Conservation (phyloP, 2,888 invertebrate genomes). For the Tenthredo distinguenda region DNA sequence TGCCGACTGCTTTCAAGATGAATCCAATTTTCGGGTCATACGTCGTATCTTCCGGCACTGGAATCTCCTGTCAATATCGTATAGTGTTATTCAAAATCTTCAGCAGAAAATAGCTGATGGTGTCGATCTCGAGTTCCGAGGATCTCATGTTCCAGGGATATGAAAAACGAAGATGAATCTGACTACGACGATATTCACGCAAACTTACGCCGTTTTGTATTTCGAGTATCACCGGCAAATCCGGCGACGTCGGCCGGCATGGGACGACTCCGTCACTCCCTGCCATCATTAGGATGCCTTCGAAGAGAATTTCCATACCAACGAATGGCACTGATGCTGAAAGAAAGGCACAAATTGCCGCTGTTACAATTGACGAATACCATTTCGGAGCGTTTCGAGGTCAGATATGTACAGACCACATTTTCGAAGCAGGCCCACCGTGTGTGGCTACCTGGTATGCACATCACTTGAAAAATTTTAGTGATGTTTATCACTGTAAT, state of each 20-base stretch:
- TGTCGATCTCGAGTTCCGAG: background rate
- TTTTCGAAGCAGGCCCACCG: background rate
- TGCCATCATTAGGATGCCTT: conserved; percentile 64
- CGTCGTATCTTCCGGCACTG: conserved; percentile 66
- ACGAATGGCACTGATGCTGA: conserved; percentile 78
- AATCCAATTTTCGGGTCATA: conserved; percentile 79
- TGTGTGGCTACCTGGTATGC: background rate
- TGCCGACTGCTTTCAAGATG: conserved; percentile 69
- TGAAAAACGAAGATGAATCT: background rate
- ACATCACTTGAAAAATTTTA: background rate
- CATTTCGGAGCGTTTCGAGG: background rate
- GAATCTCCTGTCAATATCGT: conserved; percentile 61
- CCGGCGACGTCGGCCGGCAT: conserved; percentile 83
- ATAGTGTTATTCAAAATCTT: conserved; percentile 1
- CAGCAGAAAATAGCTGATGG: background rate
- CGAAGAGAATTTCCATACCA: conserved; percentile 64
- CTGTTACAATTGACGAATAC: conserved; percentile 20
- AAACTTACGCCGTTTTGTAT: background rate
- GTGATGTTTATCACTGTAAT: background rate
- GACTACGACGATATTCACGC: background rate
- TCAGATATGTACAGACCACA: background rate
- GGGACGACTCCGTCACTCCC: conserved; percentile 80
- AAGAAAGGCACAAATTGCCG: conserved; percentile 58
- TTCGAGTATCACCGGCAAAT: background rate
- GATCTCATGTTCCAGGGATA: background rate